Percentiles rank a stretch among this genome's conserved stretches.
phyloP scores from a whole-genome alignment of 2,888 invertebrate species.

The Rhogogaster chlorosoma region DNA sequence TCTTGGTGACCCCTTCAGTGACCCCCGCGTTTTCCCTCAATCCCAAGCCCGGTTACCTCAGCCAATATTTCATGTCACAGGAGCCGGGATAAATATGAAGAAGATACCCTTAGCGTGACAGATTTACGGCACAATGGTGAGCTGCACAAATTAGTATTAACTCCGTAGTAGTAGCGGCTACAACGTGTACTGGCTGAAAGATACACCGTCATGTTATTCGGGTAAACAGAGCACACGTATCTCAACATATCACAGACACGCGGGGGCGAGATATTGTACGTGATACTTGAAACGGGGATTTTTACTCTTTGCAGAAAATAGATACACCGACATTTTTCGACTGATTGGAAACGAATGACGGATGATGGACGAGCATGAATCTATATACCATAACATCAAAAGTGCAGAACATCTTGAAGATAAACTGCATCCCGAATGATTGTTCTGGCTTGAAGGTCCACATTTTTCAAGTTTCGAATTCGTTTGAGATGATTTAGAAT shows the following conservation, averaged over 20 bases:
- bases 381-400: too few relatives aligned
- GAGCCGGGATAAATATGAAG: conserved; percentile 64
- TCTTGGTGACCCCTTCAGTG: conserved; percentile 24
- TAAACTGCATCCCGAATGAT: too few relatives aligned
- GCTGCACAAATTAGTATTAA: conserved; percentile 48
- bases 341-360: neutral
- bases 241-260: neutral
- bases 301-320: neutral
- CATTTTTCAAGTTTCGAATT: too few relatives aligned
- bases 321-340: neutral
- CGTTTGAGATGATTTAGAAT: too few relatives aligned
- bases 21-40: conserved; percentile 33
- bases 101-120: conserved; percentile 58
- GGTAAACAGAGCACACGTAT: conserved; percentile 25
- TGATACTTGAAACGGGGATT: neutral
- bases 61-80: conserved; percentile 64
- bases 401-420: too few relatives aligned
- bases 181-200: neutral
- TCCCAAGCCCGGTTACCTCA: conserved; percentile 61
- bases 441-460: too few relatives aligned
- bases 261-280: neutral
- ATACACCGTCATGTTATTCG: neutral
- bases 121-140: conserved; percentile 56
- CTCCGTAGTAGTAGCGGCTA: conserved; percentile 12
- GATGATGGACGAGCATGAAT: too few relatives aligned